phyloP scores from a whole-genome alignment of 2,797 vertebrate species.

The Meda fulgida region DNA sequence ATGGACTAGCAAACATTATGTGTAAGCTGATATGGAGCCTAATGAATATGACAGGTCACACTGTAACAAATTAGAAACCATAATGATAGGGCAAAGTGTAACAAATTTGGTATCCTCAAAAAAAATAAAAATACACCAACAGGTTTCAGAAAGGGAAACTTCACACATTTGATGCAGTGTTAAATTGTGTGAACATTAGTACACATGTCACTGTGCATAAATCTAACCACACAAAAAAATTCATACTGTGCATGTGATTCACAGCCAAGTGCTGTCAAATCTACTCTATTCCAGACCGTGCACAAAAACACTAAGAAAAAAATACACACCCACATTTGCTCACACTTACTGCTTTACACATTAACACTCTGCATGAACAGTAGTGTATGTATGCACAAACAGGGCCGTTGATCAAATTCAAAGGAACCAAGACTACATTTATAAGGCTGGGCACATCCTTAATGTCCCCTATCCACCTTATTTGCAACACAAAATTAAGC shows the following conservation, averaged over 20 bases:
- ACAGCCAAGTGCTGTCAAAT: not conserved
- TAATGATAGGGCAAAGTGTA: not conserved
- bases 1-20: too few species aligned
- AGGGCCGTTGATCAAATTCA: not conserved
- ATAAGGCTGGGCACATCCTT: not conserved
- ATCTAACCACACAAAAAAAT: constrained; percentile 16
- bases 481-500: not conserved
- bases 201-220: not conserved
- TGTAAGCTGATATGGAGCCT: not conserved
- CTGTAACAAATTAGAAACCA: not conserved
- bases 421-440: not conserved
- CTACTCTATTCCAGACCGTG: not conserved
- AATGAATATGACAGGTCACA: not conserved
- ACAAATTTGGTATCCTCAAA: not conserved
- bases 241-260: constrained; percentile 3
- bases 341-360: not conserved
- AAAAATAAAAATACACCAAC: not conserved
- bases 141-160: not conserved
- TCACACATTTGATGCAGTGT: not conserved
- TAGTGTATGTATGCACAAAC: not conserved
- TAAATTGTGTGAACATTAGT: constrained; percentile 20
- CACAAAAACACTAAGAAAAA: not conserved
- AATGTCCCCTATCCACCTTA: not conserved
- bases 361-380: not conserved
- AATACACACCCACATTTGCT: not conserved